Base-by-base conservation (phyloP, 1,140 invertebrate genomes). In the Sitobion miscanthi region DNA sequence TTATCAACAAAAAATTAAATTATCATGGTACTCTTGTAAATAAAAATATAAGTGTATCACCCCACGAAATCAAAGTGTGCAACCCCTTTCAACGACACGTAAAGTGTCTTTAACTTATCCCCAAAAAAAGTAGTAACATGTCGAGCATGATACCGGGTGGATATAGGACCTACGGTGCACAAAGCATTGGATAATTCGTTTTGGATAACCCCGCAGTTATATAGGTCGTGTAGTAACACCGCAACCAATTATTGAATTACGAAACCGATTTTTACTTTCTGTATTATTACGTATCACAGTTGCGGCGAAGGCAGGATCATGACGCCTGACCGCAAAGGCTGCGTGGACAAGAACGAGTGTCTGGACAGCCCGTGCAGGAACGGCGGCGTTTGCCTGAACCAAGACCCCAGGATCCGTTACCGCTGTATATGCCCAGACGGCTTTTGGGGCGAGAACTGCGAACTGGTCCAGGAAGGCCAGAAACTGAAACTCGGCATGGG, bases 301-400 rank as follows among this genome's bases (percentile, higher is more conserved):
- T 99, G 98, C 96, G 98, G 98, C 94, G 98, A 98, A 96, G 98
- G 98, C 95, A 97, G 97, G 95, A 96, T 98, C 94, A 97, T 98
- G 95, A 98, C 98, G 52, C 96, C 97, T 88, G 98, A 99, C 96
- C 97, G 97, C 94, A 98, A 98, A 95, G 97, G 97, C 94, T 99
- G 98, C 95, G 97, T 97, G 95, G 98, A 99, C 96, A 98, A 98
- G 95, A 98, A 99, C 95, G 98, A 99, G 95, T 99, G 98, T 95
- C 96, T 98, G 94, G 98, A 98, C 95, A 96, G 97, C 95, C 98
- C 98, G 94, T 99, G 98, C 95, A 96, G 98, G 94, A 99, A 99
- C 95, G 98, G 98, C 86, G 98, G 98, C 93, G 97, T 97, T 89
- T 99, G 98, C 95, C 97, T 98, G 94, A 99, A 99, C 95, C 96